phyloP scores from a whole-genome alignment of 2,113 vertebrate species.

The Rhea americana region DNA sequence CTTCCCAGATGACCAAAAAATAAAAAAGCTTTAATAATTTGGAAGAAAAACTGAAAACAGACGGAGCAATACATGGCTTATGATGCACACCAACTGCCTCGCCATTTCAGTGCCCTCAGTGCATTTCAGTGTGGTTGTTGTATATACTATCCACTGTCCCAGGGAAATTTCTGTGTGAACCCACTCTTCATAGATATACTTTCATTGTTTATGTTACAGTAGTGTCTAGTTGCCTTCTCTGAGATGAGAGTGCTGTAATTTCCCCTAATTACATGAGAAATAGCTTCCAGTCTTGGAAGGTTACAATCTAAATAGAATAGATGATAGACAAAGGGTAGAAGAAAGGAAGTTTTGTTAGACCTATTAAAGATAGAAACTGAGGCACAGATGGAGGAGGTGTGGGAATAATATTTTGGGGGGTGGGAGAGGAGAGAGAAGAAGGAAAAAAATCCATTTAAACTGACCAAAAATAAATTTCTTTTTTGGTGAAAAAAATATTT shows the following conservation, averaged over 20 bases:
- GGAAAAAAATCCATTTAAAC: accelerated
- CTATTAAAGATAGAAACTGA: not conserved
- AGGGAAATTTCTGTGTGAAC: not conserved
- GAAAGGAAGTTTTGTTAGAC: not conserved
- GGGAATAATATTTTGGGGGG: not conserved
- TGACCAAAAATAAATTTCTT: not conserved
- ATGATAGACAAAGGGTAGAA: not conserved
- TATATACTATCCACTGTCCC: not conserved
- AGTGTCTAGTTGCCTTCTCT: not conserved
- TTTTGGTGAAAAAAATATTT: not conserved
- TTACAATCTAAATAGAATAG: not conserved
- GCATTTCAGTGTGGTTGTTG: not conserved
- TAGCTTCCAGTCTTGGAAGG: not conserved
- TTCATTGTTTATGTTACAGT: not conserved
- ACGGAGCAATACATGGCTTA: not conserved
- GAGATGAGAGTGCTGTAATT: not conserved
- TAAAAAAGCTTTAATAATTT: not conserved
- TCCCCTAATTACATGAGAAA: not conserved
- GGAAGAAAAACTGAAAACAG: not conserved
- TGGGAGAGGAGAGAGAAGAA: not conserved
- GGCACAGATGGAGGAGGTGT: not conserved
- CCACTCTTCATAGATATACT: not conserved
- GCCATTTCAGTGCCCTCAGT: not conserved
- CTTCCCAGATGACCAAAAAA: not conserved
- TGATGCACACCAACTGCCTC: not conserved